Evolutionary conservation across 2,113 vertebrate species (phyloP), one percentile per base, ranked within the genome.

Genomic region (Odocoileus hemionus): DNA sequence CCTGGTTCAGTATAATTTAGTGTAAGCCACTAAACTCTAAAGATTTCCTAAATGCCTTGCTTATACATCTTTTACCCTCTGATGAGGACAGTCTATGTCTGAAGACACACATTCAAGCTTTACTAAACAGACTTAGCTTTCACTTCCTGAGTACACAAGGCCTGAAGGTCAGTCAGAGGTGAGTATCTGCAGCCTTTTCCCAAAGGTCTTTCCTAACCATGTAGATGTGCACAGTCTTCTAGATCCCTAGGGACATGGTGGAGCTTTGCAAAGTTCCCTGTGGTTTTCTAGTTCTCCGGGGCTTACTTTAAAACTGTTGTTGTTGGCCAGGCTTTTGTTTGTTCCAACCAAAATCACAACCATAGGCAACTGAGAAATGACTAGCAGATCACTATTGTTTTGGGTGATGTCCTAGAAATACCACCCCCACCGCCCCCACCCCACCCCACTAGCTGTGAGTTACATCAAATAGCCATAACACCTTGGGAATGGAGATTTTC

Each of bases 301-400:
- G 70, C 80, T 64, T 86, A 28, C 85, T 96, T 91, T 76, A 82
- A 78, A 95, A 90, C 10, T 50, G 92, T 14, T 96, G 92, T 52
- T 83, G 23, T 91, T 97, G 96, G 96, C 52, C 13, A 87, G 45
- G 28, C 13, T 92, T 54, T 90, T 96, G 60, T 92, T 97, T 95
- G 93, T 76, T 80, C 45, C 64, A 58, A 95, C 70, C 79, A n/a
- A 96, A 92, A 89, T 86, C 83, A 96, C 19, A 89, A n/a, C 21
- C 36, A 47, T 92, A 19, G 52, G 74, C 57, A 87, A 54, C 52
- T 86, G 39, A 85, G 78, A 52, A 57, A 55, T 45, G 78, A 57
- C 28, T 23, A 85, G 67, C 6, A 50, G 57, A 89, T 47, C 33
- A 30, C 30, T 88, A 9, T 54, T 86, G 79, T 33, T 95, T 94